These are phyloP conservation scores for Corella eumyota DNA, from an alignment of 23 tunicate species.

Conservation along the genomic window DNA sequence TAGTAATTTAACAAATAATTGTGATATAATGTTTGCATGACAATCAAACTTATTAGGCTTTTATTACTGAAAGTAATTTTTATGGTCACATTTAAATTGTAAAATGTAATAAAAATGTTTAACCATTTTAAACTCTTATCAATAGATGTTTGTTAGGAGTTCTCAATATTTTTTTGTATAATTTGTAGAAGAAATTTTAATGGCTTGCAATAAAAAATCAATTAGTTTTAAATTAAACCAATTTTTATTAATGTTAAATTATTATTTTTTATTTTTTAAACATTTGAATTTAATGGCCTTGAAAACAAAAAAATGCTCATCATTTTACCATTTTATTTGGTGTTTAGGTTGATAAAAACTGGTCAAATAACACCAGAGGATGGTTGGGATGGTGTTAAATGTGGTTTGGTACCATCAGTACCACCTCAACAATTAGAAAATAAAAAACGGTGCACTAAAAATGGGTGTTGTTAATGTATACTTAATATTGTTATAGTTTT, in stretches of 20 bases:
- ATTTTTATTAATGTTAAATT: neutral
- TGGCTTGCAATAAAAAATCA: neutral
- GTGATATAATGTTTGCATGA: neutral
- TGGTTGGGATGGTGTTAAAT: slow-evolving; percentile 74
- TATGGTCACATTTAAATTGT: too few relatives aligned
- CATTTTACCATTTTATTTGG: neutral
- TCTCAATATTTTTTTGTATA: neutral
- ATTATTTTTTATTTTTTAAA: too few relatives aligned
- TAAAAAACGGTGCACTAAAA: neutral
- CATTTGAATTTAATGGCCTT: too few relatives aligned
- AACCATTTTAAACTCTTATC: too few relatives aligned
- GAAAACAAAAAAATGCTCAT: neutral
- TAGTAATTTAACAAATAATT: neutral
- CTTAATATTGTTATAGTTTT: neutral
- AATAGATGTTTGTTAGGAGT: too few relatives aligned
- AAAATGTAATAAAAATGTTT: too few relatives aligned
- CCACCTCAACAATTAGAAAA: neutral
- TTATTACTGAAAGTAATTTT: neutral
- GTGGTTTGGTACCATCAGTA: slow-evolving; percentile 47
- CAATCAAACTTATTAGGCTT: neutral
- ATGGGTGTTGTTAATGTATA: slow-evolving; percentile 3
- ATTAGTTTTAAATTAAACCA: neutral
- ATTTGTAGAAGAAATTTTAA: neutral
- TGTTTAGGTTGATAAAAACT: slow-evolving; percentile 35
- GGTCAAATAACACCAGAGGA: slow-evolving; percentile 40